Conservation (phyloP, 2,797 vertebrate species). For the Arnoldichthys spilopterus region DNA sequence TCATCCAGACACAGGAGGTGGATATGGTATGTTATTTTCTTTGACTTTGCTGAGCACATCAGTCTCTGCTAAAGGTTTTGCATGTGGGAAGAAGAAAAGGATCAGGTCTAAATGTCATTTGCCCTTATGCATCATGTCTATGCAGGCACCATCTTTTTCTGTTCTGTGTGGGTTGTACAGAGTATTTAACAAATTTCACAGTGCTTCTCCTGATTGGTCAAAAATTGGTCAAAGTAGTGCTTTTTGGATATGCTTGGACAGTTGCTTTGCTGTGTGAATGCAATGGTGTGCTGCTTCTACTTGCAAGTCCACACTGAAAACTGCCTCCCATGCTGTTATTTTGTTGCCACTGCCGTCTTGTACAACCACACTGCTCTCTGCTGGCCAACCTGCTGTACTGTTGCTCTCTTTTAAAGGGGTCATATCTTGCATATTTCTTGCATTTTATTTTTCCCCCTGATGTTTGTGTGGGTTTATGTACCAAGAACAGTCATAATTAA, state of each 20-base stretch:
- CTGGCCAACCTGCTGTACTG: conserved; percentile 6
- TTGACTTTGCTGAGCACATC: background rate
- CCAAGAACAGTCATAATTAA: background rate
- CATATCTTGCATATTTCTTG: background rate
- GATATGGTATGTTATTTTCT: conserved; percentile 48
- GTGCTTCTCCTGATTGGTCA: background rate
- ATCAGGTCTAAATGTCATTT: conserved; percentile 8
- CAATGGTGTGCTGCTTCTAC: background rate
- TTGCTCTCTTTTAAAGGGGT: conserved; percentile 22
- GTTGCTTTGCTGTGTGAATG: background rate
- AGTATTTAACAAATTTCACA: background rate
- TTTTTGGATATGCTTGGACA: background rate
- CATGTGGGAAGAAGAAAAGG: conserved; percentile 26
- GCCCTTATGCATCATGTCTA: background rate
- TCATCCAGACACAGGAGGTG: conserved; percentile 65
- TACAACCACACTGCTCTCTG: conserved; percentile 29
- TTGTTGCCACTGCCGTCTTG: background rate
- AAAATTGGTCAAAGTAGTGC: background rate
- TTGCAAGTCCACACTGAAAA: background rate
- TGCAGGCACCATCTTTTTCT: conserved; percentile 15
- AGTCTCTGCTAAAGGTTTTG: conserved; percentile 25
- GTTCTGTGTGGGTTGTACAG: background rate
- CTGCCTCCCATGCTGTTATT: background rate
- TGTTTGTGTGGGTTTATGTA: background rate
- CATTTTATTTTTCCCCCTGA: background rate